These are phyloP conservation scores for Taenioides sp. DNA, from an alignment of 2,797 vertebrate genomes.

Conservation along the genomic window DNA sequence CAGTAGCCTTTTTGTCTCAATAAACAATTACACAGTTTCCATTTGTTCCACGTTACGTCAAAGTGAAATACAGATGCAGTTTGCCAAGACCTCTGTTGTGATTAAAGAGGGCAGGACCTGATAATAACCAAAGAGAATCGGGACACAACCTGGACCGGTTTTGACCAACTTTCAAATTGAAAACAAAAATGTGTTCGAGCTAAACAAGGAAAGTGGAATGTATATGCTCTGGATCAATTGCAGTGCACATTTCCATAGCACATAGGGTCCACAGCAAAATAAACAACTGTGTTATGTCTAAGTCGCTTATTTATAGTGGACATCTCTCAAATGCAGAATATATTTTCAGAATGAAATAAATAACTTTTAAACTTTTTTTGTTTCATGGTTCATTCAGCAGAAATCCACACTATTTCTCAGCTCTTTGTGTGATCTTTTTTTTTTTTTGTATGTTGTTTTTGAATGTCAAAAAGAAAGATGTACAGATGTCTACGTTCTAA, in stretches of 20 bases:
- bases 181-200: not conserved
- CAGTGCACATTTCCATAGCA: not conserved
- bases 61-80: not conserved
- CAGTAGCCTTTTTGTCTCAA: not conserved
- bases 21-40: not conserved
- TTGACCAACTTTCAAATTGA: not conserved
- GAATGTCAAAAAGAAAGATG: too few relatives aligned
- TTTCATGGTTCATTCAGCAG: too few relatives aligned
- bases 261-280: too few relatives aligned
- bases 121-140: not conserved
- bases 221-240: not conserved
- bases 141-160: not conserved
- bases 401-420: too few relatives aligned
- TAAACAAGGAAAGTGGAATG: not conserved
- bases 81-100: not conserved
- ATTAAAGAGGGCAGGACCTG: not conserved
- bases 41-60: not conserved
- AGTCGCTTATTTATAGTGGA: too few relatives aligned
- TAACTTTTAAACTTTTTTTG: too few relatives aligned
- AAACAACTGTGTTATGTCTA: too few relatives aligned
- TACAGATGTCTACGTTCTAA: conserved; percentile 28
- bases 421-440: too few relatives aligned
- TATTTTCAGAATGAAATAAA: too few relatives aligned
- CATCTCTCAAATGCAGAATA: too few relatives aligned
- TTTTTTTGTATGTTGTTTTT: too few relatives aligned